Evolutionary conservation across 2,113 vertebrate species (phyloP), one percentile per base, ranked within the genome.

Genomic region (Istiophorus platypterus): DNA sequence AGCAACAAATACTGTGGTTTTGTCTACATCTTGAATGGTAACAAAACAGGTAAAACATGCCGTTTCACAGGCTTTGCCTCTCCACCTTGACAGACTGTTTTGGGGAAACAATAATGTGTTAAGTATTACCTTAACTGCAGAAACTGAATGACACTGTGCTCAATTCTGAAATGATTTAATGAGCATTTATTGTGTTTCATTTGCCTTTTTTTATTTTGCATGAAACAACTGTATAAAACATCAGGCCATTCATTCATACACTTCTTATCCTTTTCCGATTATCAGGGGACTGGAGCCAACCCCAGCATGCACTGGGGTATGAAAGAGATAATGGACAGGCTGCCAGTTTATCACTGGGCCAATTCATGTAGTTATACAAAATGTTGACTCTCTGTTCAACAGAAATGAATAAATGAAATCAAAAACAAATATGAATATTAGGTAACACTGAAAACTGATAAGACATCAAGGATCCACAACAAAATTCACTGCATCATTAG

Each of bases 131-230:
- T n/a, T 61, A 49, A 34, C 41, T 9, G 12, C 26, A 47, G 29
- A 39, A 80, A 24, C 3, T 0, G 15, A 54, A 8, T 39, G 45
- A 62, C 24, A 22, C 27, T 29, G 18, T 37, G 22, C 52, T 82
- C 66, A 56, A 69, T 81, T 56, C 39, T 49, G 0, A 61, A 80
- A 72, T 68, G 27, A 78, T 17, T 22, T 49, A 20, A 54, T 34
- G 31, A 34, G 31, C 24, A 61, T 26, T 47, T 52, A 66, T 71
- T 54, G 12, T 7, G 20, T 62, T n/a, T 27, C 20, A 79, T 12
- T 71, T 26, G 15, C 45, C 15, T 0, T 13, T 15, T 45, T 69
- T 54, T 67, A 45, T 70, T 72, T 69, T 64, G 4, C 8, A 68
- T 62, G 49, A 1, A 51, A 51, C 34, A 45, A 27, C 2, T 79